Evolutionary conservation across 2,797 vertebrate genomes (phyloP), one percentile per base, ranked within the genome.

Genomic region (Fistularia commersonii): DNA sequence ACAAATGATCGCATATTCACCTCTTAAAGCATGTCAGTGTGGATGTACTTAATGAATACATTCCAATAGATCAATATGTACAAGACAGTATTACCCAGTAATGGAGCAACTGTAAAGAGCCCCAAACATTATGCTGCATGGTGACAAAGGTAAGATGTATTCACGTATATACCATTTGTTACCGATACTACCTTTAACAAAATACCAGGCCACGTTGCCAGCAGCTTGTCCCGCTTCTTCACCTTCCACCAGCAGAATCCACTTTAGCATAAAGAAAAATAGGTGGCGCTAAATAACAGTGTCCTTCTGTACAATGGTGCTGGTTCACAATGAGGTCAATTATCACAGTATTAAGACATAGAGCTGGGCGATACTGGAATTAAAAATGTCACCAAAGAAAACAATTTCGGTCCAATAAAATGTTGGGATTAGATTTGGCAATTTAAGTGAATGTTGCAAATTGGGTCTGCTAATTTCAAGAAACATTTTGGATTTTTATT

Each of bases 211-310:
- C 92, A 93, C 88, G 94, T 92, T 93, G 92, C 89, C 92, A 92
- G 94, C 91, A 92, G 93, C 94, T 91, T 95, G 93, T 98, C 95
- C 94, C 91, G 93, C 89, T 89, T 97, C 95, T 95, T 97, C 96
- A 85, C 91, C 90, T 93, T 84, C 93, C 93, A 92, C 91, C 92
- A 93, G 95, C 91, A 95, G 94, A 94, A 93, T 97, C 94, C 96
- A 97, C 96, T 98, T 98, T 91, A 98, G 96, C 95, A 98, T 96
- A 96, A 97, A 98, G 90, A 95, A 96, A 98, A 94, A 98, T 92
- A 98, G 93, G 94, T 90, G 93, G 92, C 90, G 92, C 97, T 97
- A 96, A 95, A 98, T 98, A 88, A 91, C 92, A 91, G 84, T 80
- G 72, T 92, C 93, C 92, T 93, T 90, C 69, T 87, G 80, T 72